phyloP scores from a whole-genome alignment of 2,113 vertebrate species.

The Drymodes brunneopygia region DNA sequence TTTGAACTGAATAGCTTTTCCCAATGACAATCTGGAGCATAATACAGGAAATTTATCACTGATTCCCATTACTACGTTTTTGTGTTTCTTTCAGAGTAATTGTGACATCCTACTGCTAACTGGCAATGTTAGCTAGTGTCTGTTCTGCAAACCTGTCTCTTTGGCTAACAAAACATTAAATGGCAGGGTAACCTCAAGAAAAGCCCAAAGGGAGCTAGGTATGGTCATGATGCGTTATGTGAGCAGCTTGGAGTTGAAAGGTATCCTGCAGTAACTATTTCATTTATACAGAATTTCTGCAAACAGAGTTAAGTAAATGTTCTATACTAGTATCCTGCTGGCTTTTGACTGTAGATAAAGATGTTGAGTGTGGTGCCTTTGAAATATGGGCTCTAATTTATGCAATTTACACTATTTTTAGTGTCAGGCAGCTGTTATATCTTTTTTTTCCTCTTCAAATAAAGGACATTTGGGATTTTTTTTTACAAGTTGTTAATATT shows the following conservation, averaged over 20 bases:
- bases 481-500: constrained; percentile 27
- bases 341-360: constrained; percentile 66
- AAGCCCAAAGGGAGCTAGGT: constrained; percentile 64
- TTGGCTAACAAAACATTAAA: constrained; percentile 66
- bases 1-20: background rate
- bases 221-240: constrained; percentile 56
- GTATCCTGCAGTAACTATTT: constrained; percentile 68
- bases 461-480: background rate
- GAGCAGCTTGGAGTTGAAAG: constrained; percentile 74
- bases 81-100: constrained; percentile 48
- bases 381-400: constrained; percentile 65
- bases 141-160: constrained; percentile 54
- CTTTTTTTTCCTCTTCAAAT: constrained; percentile 13
- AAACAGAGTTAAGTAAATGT: constrained; percentile 66
- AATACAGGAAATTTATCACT: constrained; percentile 57
- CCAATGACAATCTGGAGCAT: constrained; percentile 5
- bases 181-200: constrained; percentile 64
- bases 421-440: constrained; percentile 56
- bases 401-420: constrained; percentile 61
- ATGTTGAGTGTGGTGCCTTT: constrained; percentile 33
- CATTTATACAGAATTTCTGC: constrained; percentile 67
- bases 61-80: constrained; percentile 23
- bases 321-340: constrained; percentile 69
- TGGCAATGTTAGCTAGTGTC: constrained; percentile 51
- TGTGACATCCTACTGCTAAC: constrained; percentile 53